Percentiles rank a stretch among this genome's conserved stretches.
Conservation (phyloP, 2,113 vertebrate species). For the Athene cunicularia region DNA sequence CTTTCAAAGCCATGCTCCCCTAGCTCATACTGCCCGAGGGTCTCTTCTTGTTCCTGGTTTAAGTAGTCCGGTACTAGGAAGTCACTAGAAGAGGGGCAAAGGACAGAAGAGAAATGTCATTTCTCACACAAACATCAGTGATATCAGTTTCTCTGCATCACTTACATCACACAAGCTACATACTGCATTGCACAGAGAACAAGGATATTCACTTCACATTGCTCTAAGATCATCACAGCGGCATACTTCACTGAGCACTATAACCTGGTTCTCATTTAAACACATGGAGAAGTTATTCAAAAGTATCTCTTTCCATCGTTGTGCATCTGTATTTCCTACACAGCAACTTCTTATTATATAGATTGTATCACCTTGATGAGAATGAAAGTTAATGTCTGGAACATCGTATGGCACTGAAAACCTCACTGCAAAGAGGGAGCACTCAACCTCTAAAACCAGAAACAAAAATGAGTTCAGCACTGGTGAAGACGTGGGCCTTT, state of each 20-base stretch:
- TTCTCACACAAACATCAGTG: slow-evolving; percentile 20
- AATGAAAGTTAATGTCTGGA: slow-evolving; percentile 19
- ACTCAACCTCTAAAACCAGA: not conserved
- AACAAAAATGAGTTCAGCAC: not conserved
- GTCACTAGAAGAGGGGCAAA: slow-evolving; percentile 85
- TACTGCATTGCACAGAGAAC: not conserved
- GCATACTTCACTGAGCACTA: not conserved
- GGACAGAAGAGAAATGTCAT: slow-evolving; percentile 73
- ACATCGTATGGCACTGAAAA: not conserved
- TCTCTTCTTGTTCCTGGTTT: slow-evolving; percentile 95
- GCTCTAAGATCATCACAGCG: not conserved
- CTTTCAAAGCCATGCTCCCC: slow-evolving; percentile 89
- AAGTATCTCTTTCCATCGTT: not conserved
- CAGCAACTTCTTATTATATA: not conserved
- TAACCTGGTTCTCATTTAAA: not conserved
- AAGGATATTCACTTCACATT: not conserved
- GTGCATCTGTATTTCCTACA: not conserved
- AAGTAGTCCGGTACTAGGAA: slow-evolving; percentile 99
- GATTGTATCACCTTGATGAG: not conserved
- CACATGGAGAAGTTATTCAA: not conserved
- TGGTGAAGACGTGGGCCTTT: not conserved
- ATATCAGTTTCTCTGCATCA: not conserved
- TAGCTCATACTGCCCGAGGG: slow-evolving; percentile 92
- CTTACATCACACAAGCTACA: slow-evolving; percentile 13
- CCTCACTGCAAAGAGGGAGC: not conserved